Evolutionary conservation across 2,113 vertebrate genomes (phyloP).

Genomic region (Hipposideros armiger): DNA sequence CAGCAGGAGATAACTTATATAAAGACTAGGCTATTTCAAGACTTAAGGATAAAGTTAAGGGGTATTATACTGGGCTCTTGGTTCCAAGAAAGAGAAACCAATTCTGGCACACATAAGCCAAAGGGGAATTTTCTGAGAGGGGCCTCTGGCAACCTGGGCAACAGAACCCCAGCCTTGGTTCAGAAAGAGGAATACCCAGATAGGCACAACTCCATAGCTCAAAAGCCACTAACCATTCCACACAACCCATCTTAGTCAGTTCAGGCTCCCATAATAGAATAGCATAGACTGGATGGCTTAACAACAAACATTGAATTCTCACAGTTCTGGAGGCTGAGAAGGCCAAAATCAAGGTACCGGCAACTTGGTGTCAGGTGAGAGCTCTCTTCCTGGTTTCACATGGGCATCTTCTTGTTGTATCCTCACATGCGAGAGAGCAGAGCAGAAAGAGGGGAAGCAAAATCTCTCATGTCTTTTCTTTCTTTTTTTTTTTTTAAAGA

Average conservation of each 20-base stretch:
- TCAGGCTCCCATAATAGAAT: neutral
- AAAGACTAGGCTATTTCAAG: neutral
- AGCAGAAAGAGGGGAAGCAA: neutral
- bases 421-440: neutral
- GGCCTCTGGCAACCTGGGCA: neutral
- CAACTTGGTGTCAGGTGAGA: neutral
- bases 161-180: neutral
- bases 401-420: neutral
- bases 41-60: neutral
- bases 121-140: neutral
- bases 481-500: neutral
- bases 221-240: neutral
- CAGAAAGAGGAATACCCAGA: neutral
- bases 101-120: neutral
- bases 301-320: neutral
- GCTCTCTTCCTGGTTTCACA: neutral
- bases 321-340: neutral
- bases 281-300: neutral
- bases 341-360: neutral
- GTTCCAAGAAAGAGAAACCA: slow-evolving; percentile 5
- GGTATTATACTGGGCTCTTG: neutral
- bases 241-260: neutral
- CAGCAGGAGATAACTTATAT: neutral
- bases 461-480: neutral
- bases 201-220: neutral